A percentile compares a stretch with the other conserved stretches of the same genome.
Evolutionary conservation across 2,113 vertebrate species (phyloP).

Genomic region (Paramisgurnus dabryanus): DNA sequence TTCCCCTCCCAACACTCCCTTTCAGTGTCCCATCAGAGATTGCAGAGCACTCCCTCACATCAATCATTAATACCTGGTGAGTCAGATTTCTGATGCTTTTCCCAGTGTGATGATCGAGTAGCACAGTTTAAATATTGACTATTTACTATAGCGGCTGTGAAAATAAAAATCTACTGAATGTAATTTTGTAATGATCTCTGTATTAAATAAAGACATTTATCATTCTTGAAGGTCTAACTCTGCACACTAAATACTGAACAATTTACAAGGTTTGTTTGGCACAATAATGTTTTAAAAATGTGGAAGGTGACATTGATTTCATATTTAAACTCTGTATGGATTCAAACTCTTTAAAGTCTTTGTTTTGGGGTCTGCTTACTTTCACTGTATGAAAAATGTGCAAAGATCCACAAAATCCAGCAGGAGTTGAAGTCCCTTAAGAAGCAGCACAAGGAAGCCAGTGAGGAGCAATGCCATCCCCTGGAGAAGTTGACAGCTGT

Average conservation of each 20-base stretch:
- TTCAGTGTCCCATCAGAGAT: constrained; percentile 64
- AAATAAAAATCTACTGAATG: neutral
- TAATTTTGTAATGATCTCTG: neutral
- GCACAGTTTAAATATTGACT: too few relatives aligned
- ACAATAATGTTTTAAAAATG: neutral
- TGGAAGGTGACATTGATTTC: neutral
- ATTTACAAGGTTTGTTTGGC: constrained; percentile 54
- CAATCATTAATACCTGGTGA: constrained; percentile 54
- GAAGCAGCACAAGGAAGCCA: too few relatives aligned
- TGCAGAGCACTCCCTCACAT: constrained; percentile 50
- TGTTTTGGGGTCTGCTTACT: too few relatives aligned
- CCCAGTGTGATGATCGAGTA: neutral
- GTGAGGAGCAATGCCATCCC: too few relatives aligned
- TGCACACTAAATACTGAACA: constrained; percentile 40
- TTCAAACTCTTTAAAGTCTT: neutral
- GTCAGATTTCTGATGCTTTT: neutral
- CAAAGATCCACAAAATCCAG: too few relatives aligned
- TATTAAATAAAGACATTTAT: neutral
- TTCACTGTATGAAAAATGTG: too few relatives aligned
- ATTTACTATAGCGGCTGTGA: too few relatives aligned
- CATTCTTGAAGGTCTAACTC: constrained; percentile 49
- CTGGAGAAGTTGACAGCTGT: too few relatives aligned
- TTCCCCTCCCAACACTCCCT: constrained; percentile 57
- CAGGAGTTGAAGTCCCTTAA: too few relatives aligned
- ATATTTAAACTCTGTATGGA: neutral